These are phyloP conservation scores for Anneissia japonica DNA, from an alignment of 35 echinoderm and acorn worm species.

Conservation along the genomic window DNA sequence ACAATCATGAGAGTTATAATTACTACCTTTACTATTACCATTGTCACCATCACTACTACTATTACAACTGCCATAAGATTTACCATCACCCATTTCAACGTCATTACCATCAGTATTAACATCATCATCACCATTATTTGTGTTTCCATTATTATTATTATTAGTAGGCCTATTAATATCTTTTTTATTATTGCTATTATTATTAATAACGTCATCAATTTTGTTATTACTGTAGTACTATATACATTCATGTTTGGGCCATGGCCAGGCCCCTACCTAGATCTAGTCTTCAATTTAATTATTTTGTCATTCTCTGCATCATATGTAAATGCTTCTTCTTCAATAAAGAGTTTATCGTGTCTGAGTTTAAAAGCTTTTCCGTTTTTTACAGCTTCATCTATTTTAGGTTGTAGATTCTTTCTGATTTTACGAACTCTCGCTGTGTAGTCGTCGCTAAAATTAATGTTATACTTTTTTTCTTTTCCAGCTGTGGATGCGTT, in stretches of 20 bases:
- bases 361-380: neutral
- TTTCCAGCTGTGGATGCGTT: neutral
- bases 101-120: too few relatives aligned
- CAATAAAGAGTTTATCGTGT: neutral
- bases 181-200: too few relatives aligned
- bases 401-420: neutral
- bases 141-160: too few relatives aligned
- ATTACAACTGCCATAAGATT: too few relatives aligned
- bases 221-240: too few relatives aligned
- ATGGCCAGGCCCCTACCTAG: neutral
- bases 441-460: neutral
- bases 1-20: too few relatives aligned
- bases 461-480: neutral
- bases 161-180: too few relatives aligned
- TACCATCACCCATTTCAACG: too few relatives aligned
- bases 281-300: neutral
- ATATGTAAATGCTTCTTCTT: neutral
- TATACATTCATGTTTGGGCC: neutral
- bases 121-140: too few relatives aligned
- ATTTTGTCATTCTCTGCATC: neutral
- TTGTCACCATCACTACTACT: too few relatives aligned
- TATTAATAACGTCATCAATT: too few relatives aligned
- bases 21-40: too few relatives aligned
- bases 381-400: neutral
- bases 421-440: neutral